Percentiles rank a stretch among this genome's conserved stretches.
Conservation (phyloP, 92 coral and sea anemone genomes). For the Chrysogorgia sp. region DNA sequence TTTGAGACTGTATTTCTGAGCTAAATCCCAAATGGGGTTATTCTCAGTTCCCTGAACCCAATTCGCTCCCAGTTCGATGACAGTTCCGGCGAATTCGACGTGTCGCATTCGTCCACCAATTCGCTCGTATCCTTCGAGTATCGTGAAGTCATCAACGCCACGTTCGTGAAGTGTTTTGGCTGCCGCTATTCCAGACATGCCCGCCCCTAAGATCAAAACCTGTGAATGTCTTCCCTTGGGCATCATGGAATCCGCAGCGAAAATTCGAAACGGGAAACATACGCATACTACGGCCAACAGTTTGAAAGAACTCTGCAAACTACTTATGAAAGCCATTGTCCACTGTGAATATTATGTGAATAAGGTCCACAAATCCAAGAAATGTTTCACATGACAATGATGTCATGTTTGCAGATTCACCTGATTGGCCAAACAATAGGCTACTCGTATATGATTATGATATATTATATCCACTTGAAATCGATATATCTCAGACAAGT, state of each 20-base stretch:
- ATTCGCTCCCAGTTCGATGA: slow-evolving; percentile 89
- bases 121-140: slow-evolving; percentile 73
- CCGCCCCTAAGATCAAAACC: slow-evolving; percentile 76
- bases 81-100: slow-evolving; percentile 66
- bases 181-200: slow-evolving; percentile 84
- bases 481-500: too few species aligned
- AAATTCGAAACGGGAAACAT: too few species aligned
- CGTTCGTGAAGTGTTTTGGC: slow-evolving; percentile 68
- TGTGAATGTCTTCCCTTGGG: slow-evolving; percentile 9
- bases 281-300: too few species aligned
- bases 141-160: slow-evolving; percentile 70
- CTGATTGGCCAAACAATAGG: too few species aligned
- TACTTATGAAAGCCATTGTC: too few species aligned
- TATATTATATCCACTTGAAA: too few species aligned
- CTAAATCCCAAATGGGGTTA: slow-evolving; percentile 71
- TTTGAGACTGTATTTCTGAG: slow-evolving; percentile 63
- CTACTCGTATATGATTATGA: too few species aligned
- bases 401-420: too few species aligned
- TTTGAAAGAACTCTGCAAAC: too few species aligned
- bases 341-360: too few species aligned
- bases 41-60: slow-evolving; percentile 78
- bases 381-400: too few species aligned
- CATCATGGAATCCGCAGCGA: not conserved
- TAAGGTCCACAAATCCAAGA: too few species aligned
- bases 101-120: slow-evolving; percentile 78